Evolutionary conservation across 1,140 invertebrate genomes (phyloP).

Genomic region (Chlorops oryzae): DNA sequence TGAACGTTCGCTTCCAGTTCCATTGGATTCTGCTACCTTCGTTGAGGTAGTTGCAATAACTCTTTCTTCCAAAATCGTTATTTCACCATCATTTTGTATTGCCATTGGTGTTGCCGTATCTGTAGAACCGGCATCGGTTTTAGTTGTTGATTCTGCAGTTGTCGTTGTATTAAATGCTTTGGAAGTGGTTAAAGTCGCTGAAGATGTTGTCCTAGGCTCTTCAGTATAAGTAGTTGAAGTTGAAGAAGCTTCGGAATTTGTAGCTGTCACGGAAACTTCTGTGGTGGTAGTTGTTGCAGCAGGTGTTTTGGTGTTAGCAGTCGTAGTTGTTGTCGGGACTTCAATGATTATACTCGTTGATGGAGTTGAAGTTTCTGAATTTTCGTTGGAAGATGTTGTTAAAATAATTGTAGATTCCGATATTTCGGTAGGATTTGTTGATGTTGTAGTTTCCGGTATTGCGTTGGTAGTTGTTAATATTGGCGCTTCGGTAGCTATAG

Average conservation of each 20-base stretch:
- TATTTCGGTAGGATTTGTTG: background rate
- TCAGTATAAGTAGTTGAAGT: background rate
- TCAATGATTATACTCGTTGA: background rate
- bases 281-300: constrained; percentile 12
- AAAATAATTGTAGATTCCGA: background rate
- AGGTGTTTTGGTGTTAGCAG: background rate
- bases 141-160: no score
- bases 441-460: background rate
- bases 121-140: no score
- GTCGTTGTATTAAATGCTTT: no score
- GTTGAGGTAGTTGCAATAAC: no score
- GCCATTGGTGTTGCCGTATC: no score
- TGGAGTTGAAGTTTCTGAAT: background rate
- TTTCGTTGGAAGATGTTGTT: background rate
- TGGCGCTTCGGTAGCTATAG: background rate
- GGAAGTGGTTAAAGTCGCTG: no score
- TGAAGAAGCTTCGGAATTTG: background rate
- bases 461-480: background rate
- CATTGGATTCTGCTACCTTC: no score
- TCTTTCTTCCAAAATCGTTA: no score
- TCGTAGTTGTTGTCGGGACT: constrained; percentile 2
- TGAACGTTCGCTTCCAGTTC: background rate
- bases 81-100: no score
- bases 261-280: constrained; percentile 5
- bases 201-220: background rate